Evolutionary conservation across 2,888 invertebrate species (phyloP), one percentile per base, ranked within the genome.

Genomic region (Erannis defoliaria): DNA sequence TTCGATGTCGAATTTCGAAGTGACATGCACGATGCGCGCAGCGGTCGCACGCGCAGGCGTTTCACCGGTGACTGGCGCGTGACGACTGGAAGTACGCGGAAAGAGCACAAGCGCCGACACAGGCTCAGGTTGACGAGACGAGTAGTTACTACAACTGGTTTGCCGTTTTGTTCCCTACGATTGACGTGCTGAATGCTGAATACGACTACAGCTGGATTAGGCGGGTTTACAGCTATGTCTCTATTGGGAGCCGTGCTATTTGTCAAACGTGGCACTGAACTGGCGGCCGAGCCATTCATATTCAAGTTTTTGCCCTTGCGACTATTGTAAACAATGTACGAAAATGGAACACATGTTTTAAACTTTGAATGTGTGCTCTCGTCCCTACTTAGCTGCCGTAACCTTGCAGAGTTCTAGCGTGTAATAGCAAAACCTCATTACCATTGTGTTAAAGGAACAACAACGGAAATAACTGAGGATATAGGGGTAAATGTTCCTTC

Each of bases 101-200:
- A 74, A 70, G 69, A 70, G 69, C 71, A 71, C 38, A 45, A 50
- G 40, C 35, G 67, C 71, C 69, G 71, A 72, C 70, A 42, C 71
- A 73, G 70, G 74, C 77, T 76, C 79, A 81, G 80, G 81, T 82
- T 81, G 80, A 76, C 72, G 70, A 75, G 80, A 76, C 72, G 70
- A 75, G 74, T 80, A 75, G 73, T 79, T 23, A 45, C 76, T 78
- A 78, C 74, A 84, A 88, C 89, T 86, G 86, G 90, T 89, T 89
- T 85, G 73, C 72, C 77, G 76, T 71, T 75, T n/a, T 77, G 79
- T 83, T 81, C 78, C 76, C 76, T 79, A 73, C 74, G 70, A 81
- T 76, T 74, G 78, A 79, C 77, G 80, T 80, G 80, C 81, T 83
- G 80, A 82, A 73, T 80, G 78, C 76, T 80, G 81, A 78, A 75